phyloP scores from a whole-genome alignment of 2,797 vertebrate species.

The Lepilemur ruficaudatus region DNA sequence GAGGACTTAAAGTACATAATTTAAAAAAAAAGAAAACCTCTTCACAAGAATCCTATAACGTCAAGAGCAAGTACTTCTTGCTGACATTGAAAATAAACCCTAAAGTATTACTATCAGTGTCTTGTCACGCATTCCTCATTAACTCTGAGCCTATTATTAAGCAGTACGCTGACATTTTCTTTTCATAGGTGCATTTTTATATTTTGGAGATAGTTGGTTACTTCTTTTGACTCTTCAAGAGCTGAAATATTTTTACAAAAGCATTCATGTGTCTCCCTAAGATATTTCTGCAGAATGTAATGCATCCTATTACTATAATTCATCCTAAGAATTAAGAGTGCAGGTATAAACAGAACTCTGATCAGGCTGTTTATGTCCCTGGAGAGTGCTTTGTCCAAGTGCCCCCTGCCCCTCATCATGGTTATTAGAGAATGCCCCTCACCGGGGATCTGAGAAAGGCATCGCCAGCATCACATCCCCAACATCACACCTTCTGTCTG shows the following conservation, averaged over 20 bases:
- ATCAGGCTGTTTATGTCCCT: neutral
- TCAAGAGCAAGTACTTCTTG: neutral
- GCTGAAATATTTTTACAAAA: neutral
- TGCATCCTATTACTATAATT: neutral
- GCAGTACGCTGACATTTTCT: neutral
- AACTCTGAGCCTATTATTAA: neutral
- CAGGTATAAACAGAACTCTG: neutral
- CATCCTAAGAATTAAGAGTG: neutral
- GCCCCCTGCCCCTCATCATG: rapidly evolving
- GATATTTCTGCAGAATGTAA: neutral
- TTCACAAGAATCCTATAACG: neutral
- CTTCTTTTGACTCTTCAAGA: neutral
- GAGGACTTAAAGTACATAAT: neutral
- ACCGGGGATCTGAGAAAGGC: neutral
- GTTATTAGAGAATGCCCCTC: neutral
- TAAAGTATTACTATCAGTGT: neutral
- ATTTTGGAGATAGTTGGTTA: neutral
- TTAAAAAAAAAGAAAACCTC: neutral
- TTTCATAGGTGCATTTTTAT: neutral
- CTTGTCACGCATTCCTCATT: neutral
- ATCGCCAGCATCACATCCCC: neutral
- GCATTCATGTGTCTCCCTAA: neutral
- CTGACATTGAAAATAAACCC: neutral
- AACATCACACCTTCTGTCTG: neutral
- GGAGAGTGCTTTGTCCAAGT: neutral